Base-by-base conservation (phyloP, 2,113 vertebrate species). In the Myiagra hebetior region DNA sequence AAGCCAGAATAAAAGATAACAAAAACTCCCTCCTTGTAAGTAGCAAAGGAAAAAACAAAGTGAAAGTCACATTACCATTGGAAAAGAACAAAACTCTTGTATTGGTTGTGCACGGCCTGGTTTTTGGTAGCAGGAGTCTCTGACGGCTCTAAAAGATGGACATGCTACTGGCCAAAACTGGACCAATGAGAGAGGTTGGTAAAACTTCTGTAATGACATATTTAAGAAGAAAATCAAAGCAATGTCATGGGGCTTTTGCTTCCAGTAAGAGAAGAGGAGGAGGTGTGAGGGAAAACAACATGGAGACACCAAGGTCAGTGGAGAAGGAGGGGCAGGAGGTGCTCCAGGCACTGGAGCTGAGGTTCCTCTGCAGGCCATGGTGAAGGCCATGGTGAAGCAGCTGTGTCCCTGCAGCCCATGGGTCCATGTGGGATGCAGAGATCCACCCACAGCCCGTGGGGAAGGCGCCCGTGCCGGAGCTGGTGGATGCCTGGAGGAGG, bases 191-290 rank as follows among this genome's bases (percentile, higher is more conserved):
- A 57, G 13, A 57, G 33, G 33, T 4, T 15, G 33, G 13, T n/a
- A 23, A 56, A 0, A 3, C 55, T 20, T n/a, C 55, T 10, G 20
- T 22, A 9, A 56, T 56, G 55, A 56, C 55, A n/a, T 33, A 56
- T n/a, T 56, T 56, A 56, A 56, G 55, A 22, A 22, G 20, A n/a
- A 56, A 56, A 56, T 56, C 31, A 56, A 33, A 21, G 22, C 20
- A 56, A 57, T 14, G 55, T 57, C 55, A n/a, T 2, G 2, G 8
- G 31, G 3, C 0, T n/a, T 22, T 56, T 9, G 13, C 1, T 56
- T 6, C 20, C 15, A 56, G 31, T 15, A 20, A 56, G 6, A 56
- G 8, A 14, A n/a, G 55, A n/a, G 55, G 33, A n/a, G 20, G 30
- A 57, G 33, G 33, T n/a, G 55, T 57, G 56, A 57, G 56, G 53